Base-by-base conservation (phyloP, 1,140 invertebrate species). In the Andrena cerasifolii region DNA sequence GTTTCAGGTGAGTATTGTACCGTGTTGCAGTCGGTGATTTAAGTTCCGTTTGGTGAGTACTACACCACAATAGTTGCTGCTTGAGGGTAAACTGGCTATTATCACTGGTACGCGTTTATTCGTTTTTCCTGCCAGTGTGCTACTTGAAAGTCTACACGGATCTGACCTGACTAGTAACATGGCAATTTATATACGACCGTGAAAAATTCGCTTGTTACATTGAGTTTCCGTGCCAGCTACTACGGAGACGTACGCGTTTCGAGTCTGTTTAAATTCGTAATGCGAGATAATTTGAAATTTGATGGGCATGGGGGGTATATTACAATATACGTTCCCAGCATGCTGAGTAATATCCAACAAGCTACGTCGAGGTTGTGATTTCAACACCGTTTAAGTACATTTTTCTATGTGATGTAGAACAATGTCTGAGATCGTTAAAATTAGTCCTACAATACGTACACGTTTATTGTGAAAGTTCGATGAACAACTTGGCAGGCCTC, bases 1-100 rank as follows among this genome's bases (percentile, higher is more conserved):
- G 67, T 79, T 76, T 63, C 71, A 82, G 56, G 63, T 56, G 40
- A 66, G 43, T 67, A 78, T 31, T 43, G 36, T 59, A 72, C 65
- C 18, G 24, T 78, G 65, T 47, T 45, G 28, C 6, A 65, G 21
- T 6, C 66, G n/a, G 51, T 61, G 36, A 43, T 78, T 72, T 28
- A 54, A 72, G 54, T 67, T 71, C 65, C 26, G 33, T 40, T 70
- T 21, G 66, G 54, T 56, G 40, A 82, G 65, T 59, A 59, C 5
- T 6, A 16, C 16, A 47, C 47, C 16, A 47, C 47, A 74, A 65
- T 65, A 12, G 28, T 7, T 24, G 51, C 26, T 51, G 51, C 21
- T 28, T 14, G 0, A 7, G 18, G 2, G 14, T 33, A 18, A 31
- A 43, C 4, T 24, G 33, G 16, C 21, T 67, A 49, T 82, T 75